Evolutionary conservation across 2,888 invertebrate species (phyloP).

Genomic region (Fabriciana adippe): DNA sequence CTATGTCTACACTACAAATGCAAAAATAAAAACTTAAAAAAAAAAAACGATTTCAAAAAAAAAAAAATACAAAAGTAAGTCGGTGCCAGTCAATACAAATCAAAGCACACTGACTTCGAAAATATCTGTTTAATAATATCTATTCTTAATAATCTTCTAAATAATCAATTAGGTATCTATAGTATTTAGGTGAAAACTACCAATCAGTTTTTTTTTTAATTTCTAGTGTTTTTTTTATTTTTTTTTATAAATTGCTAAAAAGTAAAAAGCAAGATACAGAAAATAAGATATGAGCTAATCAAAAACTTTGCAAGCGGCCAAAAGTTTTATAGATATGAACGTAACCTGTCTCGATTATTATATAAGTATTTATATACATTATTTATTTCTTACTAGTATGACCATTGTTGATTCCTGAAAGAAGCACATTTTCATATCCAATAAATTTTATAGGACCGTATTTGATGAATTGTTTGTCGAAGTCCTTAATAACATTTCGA

Average conservation of each 20-base stretch:
- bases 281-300: neutral
- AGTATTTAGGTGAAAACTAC: no score
- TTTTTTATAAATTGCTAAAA: neutral
- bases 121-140: no score
- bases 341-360: neutral
- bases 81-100: no score
- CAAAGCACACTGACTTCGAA: no score
- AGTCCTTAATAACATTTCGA: conserved; percentile 53
- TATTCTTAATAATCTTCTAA: no score
- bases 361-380: neutral
- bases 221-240: no score
- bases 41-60: no score
- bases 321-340: neutral
- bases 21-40: no score
- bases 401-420: conserved; percentile 85
- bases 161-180: no score
- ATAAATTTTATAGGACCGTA: conserved; percentile 76
- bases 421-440: conserved; percentile 78
- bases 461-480: conserved; percentile 55
- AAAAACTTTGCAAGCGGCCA: neutral
- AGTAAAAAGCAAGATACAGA: neutral
- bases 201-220: no score
- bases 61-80: no score
- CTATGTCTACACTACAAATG: no score
- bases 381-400: conserved; percentile 82